Base-by-base conservation (phyloP, 2,113 vertebrate genomes). In the Oenanthe melanoleuca region DNA sequence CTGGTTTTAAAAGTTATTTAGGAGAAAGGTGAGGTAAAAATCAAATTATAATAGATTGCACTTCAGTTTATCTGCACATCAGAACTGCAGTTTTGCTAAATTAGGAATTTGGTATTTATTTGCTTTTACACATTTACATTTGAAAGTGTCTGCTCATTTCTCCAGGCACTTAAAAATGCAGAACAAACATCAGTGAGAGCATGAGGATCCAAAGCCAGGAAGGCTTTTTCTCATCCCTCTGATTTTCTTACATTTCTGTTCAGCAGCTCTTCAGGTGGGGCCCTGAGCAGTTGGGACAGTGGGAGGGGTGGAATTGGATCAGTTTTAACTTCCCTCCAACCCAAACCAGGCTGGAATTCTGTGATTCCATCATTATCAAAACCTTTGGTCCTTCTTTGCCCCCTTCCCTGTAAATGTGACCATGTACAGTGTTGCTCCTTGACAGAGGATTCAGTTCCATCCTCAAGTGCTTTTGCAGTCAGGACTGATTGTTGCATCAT, bases 51-150 rank as follows among this genome's bases (percentile, higher is more conserved):
- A 12, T 13, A 33, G 63, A 7, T 55, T 40, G 21, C 38, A 11
- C 57, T 80, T 83, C 55, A 22, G 13, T 71, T 40, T 67, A 6
- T 94, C 65, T 61, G n/a, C 33, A n/a, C 65, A 47, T 77, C 82
- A 88, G 75, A 74, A 38, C 5, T 45, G 55, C 93, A 89, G 59
- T 42, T 26, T 4, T 71, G 67, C 85, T 94, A 80, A 88, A 88
- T 73, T 66, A 88, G 66, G 79, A 78, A 40, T 92, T 92, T 66
- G 72, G 60, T 94, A 61, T 96, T 97, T 96, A 86, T 96, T 96
- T 97, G 78, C 93, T 94, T 96, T 93, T 69, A 21, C 72, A 65
- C 72, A 96, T 96, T 96, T 96, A 90, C 96, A 95, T 95, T 96
- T 95, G 92, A 96, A 96, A 95, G 90, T 95, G 93, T 90, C 71